phyloP scores from a whole-genome alignment of 2,113 vertebrate species.

The Willisornis vidua region DNA sequence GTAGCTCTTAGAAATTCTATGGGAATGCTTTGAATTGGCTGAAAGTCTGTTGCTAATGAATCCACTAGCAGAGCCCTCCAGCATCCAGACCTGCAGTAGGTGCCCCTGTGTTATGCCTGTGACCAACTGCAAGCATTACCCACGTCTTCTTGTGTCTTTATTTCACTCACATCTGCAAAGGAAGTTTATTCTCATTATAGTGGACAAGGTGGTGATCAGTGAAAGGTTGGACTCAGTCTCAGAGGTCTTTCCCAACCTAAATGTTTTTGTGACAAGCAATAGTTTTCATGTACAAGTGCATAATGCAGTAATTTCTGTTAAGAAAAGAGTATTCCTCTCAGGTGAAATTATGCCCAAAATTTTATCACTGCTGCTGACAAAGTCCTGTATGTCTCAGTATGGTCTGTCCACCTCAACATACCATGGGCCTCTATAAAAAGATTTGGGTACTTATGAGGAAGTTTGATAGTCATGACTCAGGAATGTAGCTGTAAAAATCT shows the following conservation, averaged over 20 bases:
- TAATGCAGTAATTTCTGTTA: not conserved
- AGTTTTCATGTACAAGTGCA: not conserved
- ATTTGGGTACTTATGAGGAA: not conserved
- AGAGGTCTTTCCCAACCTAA: not conserved
- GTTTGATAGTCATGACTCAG: not conserved
- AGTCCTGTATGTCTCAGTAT: no score
- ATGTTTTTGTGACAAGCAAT: not conserved
- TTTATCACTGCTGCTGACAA: not conserved
- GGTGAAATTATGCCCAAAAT: not conserved
- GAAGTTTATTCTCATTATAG: not conserved
- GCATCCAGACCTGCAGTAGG: not conserved
- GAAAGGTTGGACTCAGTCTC: not conserved
- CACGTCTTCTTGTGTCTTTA: not conserved
- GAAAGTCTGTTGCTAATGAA: not conserved
- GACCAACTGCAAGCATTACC: not conserved
- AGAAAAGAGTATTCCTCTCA: not conserved
- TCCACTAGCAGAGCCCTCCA: not conserved
- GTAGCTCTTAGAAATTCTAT: not conserved
- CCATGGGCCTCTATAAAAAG: not conserved
- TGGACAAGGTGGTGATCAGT: not conserved
- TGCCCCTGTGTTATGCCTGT: accelerated
- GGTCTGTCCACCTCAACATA: not conserved
- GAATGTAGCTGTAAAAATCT: not conserved
- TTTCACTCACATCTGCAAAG: not conserved
- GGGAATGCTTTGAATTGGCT: not conserved